Conservation (phyloP, 2,888 invertebrate species). For the Zelleria hepariella region DNA sequence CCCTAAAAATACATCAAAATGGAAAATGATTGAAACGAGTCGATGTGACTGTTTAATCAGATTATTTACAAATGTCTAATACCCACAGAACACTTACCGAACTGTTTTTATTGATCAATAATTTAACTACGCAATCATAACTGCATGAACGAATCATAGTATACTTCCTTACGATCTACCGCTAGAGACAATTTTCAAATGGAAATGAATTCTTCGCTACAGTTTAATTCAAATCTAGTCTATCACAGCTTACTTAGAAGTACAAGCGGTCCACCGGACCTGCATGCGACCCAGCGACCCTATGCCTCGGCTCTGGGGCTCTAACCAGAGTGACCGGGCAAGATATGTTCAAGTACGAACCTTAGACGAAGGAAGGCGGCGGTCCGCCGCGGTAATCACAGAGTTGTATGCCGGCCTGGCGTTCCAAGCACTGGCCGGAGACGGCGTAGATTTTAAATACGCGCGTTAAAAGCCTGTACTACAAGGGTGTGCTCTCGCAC, state of each 20-base stretch:
- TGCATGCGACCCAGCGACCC: neutral
- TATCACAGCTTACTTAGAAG: conserved; percentile 66
- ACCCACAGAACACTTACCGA: conserved; percentile 51
- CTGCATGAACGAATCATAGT: conserved; percentile 28
- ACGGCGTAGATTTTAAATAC: conserved; percentile 64
- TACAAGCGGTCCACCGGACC: conserved; percentile 24
- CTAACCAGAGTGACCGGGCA: conserved; percentile 17
- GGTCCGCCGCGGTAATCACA: conserved; percentile 18
- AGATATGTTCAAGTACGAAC: conserved; percentile 22
- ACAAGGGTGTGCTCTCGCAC: conserved; percentile 47
- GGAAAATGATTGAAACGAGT: conserved; percentile 54
- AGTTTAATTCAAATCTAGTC: conserved; percentile 56
- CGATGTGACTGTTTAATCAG: conserved; percentile 36
- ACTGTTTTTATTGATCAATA: conserved; percentile 26
- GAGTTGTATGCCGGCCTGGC: conserved; percentile 18
- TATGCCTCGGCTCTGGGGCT: neutral
- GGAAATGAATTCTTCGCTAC: conserved; percentile 32
- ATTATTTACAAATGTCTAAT: conserved; percentile 9
- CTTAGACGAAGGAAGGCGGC: conserved; percentile 28
- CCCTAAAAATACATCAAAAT: conserved; percentile 67
- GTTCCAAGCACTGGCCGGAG: conserved; percentile 28
- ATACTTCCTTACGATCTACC: conserved; percentile 45
- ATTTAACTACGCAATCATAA: conserved; percentile 34
- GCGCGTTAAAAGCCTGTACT: conserved; percentile 64
- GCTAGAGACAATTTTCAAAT: conserved; percentile 39